Conservation (phyloP, 2,888 invertebrate genomes). For the Falcaria lacertinaria region DNA sequence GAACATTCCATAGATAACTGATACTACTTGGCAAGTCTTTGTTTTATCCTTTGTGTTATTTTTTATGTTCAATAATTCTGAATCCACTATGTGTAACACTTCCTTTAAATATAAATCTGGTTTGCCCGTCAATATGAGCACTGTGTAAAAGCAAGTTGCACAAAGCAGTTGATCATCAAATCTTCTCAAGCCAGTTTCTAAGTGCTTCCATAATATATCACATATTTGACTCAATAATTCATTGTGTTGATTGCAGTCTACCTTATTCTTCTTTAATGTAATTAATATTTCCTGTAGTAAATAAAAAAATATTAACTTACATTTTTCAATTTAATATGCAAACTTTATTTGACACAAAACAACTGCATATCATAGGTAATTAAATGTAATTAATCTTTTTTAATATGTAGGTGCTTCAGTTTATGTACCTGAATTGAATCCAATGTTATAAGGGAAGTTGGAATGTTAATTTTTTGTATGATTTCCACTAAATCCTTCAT, state of each 20-base stretch:
- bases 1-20: slow-evolving; percentile 68
- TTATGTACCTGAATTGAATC: slow-evolving; percentile 47
- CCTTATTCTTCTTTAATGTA: slow-evolving; percentile 30
- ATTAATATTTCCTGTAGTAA: slow-evolving; percentile 53
- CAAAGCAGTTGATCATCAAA: slow-evolving; percentile 67
- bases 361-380: too few species aligned
- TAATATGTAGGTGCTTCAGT: background rate
- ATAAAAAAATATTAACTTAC: too few species aligned
- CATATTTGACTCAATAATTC: slow-evolving; percentile 34
- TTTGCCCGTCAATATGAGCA: slow-evolving; percentile 35
- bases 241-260: slow-evolving; percentile 11
- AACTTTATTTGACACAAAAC: too few species aligned
- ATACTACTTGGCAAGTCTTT: slow-evolving; percentile 35
- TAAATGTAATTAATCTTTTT: background rate
- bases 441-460: slow-evolving; percentile 30
- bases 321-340: too few species aligned
- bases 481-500: slow-evolving; percentile 35
- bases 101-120: slow-evolving; percentile 38
- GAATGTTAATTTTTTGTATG: slow-evolving; percentile 26
- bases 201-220: slow-evolving; percentile 48
- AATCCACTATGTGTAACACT: slow-evolving; percentile 30
- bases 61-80: slow-evolving; percentile 27
- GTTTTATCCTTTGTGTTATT: slow-evolving; percentile 16
- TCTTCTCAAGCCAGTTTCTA: slow-evolving; percentile 39
- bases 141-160: slow-evolving; percentile 60